phyloP scores from a whole-genome alignment of 1,140 invertebrate species.

The Drosophila obscura region DNA sequence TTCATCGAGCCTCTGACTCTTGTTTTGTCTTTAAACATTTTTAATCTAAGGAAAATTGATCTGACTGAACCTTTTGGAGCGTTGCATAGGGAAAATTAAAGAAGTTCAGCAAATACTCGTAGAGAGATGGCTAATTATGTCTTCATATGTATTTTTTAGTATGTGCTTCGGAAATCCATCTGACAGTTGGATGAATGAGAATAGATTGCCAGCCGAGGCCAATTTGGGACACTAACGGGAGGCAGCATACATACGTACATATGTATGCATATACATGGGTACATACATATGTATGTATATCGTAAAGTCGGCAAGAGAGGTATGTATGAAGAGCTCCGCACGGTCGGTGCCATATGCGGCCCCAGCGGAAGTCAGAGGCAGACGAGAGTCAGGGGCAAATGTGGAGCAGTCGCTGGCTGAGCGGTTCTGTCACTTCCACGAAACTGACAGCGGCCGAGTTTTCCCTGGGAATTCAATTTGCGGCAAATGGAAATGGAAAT shows the following conservation, averaged over 20 bases:
- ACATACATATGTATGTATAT: not conserved
- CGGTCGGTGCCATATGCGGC: constrained; percentile 15
- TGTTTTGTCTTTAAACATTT: no score
- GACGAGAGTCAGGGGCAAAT: constrained; percentile 42
- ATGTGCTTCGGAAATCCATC: constrained; percentile 30
- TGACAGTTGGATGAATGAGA: constrained; percentile 12
- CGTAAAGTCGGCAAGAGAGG: no score
- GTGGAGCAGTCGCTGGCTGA: constrained; percentile 57
- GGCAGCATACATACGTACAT: constrained; percentile 2
- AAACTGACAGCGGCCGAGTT: constrained; percentile 50
- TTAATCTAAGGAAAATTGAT: no score
- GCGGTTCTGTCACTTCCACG: constrained; percentile 52
- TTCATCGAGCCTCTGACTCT: no score
- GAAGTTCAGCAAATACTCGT: no score
- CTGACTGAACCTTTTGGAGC: no score
- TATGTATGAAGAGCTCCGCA: constrained; percentile 25
- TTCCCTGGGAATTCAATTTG: constrained; percentile 68
- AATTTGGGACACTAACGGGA: constrained; percentile 43
- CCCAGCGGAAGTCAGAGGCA: constrained; percentile 58
- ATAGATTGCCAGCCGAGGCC: not conserved
- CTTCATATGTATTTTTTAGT: constrained; percentile 26
- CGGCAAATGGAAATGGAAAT: constrained; percentile 65
- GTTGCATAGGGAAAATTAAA: no score
- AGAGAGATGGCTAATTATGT: not conserved
- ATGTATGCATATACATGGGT: no score